Base-by-base conservation (phyloP, 2,797 vertebrate species). In the Coilia nasus region DNA sequence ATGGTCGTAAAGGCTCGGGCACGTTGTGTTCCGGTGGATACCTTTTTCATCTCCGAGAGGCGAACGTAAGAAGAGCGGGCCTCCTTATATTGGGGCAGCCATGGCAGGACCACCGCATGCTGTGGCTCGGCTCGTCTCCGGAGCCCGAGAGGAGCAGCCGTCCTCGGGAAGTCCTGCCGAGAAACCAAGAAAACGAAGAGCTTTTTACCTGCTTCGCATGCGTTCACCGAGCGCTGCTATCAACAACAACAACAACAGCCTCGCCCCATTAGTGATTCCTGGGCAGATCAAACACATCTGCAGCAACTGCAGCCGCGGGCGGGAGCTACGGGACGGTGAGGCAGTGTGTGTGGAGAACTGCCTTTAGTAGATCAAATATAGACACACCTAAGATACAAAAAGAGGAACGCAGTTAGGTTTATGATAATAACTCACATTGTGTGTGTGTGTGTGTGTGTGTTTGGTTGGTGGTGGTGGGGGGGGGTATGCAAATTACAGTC, bases 281-380 rank as follows among this genome's bases (percentile, higher is more conserved):
- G 96, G 96, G 91, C 96, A 97, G 92, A 97, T 97, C 92, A 97
- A 97, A 90, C 97, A 97, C 92, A 97, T 97, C 89, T 97, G 97
- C 95, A 96, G 96, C 93, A 97, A 97, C 95, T 97, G 97, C 95
- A 96, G 96, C 89, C 96, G 96, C 23, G 96, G 96, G 89, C 94
- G 95, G 87, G 95, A 95, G 92, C 90, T 94, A 90, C 94, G 92
- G 88, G 95, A 96, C 87, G 97, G 97, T 97, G 95, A 90, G 90
- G 4, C 54, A 12, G 64, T 78, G 35, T 83, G 57, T 19, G 81
- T 23, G 23, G 71, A 78, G 31, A 35, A 71, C 14, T 47, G 71
- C 35, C 31, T 75, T 31, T n/a, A n/a, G n/a, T n/a, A n/a, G n/a
- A n/a, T n/a, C n/a, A n/a, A n/a, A n/a, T n/a, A n/a, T n/a, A n/a